Base-by-base conservation (phyloP, 2,888 invertebrate species). In the Ophioninae sp. region DNA sequence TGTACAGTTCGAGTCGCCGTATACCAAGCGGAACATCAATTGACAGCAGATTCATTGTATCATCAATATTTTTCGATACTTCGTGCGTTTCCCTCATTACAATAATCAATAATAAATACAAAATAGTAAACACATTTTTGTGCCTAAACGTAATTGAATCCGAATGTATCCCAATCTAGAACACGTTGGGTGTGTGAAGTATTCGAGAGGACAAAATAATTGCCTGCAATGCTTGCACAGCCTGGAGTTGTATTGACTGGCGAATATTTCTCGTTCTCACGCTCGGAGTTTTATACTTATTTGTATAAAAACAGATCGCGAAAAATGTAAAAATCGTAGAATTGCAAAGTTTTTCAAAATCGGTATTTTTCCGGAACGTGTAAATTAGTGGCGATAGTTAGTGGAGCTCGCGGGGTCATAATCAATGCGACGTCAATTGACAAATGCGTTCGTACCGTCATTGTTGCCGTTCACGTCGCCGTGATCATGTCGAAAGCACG, bases 181-280 rank as follows among this genome's bases (percentile, higher is more conserved):
- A 44, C 39, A n/a, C 44, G 20, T 21, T 30, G 21, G 41, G 37
- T 61, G 64, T 30, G 10, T 10, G n/a, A 10, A 23, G 13, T 30
- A 37, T 56, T 17, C 13, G n/a, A 6, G 7, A 50, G 83, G 90
- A 88, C 90, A 89, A 89, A 88, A 88, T 85, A 87, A 89, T 88
- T 68, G 89, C 89, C 6, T 62, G 88, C 86, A 81, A 88, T 90
- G 87, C 89, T 88, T 89, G 88, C 17, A 50, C 88, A 88, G 86
- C 87, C 72, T 84, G 90, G 84, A 90, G 89, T 90, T 90, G 86
- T 90, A 91, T 91, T 90, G 91, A 91, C 91, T 87, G 13, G 56
- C 30, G 61, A 44, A 72, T 69, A 57, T 68, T 62, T 61, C 67
- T 62, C 57, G 50, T 76, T 57, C 65, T 62, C 41, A 2, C 77